phyloP scores from a whole-genome alignment of 2,113 vertebrate species.

The Prunella fulvescens region DNA sequence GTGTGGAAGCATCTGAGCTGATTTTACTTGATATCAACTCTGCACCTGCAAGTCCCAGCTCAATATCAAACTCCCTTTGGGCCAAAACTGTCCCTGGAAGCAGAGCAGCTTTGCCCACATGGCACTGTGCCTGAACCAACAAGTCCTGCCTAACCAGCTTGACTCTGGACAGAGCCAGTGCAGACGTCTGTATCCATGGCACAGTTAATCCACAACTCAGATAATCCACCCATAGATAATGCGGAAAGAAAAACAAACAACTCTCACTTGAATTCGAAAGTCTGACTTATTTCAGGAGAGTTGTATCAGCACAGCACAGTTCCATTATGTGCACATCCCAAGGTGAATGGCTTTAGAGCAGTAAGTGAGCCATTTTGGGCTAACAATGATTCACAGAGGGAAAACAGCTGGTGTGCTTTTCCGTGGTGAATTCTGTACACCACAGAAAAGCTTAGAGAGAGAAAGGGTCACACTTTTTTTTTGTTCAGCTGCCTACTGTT shows the following conservation, averaged over 20 bases:
- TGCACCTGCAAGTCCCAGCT: background rate
- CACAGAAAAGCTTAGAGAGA: background rate
- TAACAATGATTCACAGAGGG: background rate
- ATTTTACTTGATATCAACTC: background rate
- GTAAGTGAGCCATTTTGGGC: background rate
- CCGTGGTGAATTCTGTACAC: background rate
- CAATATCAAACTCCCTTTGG: background rate
- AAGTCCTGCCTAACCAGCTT: conserved; percentile 2
- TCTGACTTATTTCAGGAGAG: background rate
- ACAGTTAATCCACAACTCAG: conserved; percentile 56
- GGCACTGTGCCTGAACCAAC: conserved; percentile 29
- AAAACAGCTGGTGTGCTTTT: background rate
- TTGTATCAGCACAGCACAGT: background rate
- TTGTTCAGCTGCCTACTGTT: background rate
- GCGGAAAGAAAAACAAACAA: conserved; percentile 41
- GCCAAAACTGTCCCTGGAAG: background rate
- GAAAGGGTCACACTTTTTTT: background rate
- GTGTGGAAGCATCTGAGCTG: background rate
- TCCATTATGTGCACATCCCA: background rate
- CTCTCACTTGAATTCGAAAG: background rate
- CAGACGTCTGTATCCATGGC: conserved; percentile 26
- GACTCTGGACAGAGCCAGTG: background rate
- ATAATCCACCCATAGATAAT: conserved; percentile 55
- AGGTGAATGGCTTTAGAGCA: background rate
- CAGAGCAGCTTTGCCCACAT: background rate